These are phyloP conservation scores for Polypedilum pembai DNA, from an alignment of 1,140 invertebrate genomes.

Conservation along the genomic window DNA sequence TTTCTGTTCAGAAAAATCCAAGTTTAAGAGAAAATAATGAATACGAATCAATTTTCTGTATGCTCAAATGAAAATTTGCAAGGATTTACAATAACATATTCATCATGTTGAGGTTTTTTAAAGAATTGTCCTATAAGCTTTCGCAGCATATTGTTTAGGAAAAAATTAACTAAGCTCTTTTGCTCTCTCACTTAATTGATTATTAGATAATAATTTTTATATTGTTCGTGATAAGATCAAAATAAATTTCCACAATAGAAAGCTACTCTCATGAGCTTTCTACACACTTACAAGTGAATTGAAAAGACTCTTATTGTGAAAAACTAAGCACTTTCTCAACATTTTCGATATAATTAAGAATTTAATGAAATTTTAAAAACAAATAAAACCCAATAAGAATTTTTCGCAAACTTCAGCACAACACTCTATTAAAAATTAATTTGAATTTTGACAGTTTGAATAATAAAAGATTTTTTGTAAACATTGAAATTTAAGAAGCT, in stretches of 20 bases:
- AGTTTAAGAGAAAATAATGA: background rate
- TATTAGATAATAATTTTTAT: background rate
- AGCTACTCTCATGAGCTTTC: background rate
- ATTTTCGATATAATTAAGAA: background rate
- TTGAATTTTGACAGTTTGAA: too few species aligned
- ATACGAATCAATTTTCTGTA: background rate
- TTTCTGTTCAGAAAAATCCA: background rate
- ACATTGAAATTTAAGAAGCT: too few species aligned
- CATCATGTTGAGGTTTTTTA: background rate
- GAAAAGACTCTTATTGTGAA: background rate
- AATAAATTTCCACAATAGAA: background rate
- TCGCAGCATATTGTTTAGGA: background rate
- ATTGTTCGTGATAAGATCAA: background rate
- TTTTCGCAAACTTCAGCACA: too few species aligned
- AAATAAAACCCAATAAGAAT: too few species aligned
- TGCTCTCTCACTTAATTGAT: background rate
- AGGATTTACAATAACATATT: constrained; percentile 11
- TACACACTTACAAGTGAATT: background rate
- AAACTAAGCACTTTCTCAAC: background rate
- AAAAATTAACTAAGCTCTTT: background rate
- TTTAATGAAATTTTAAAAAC: too few species aligned
- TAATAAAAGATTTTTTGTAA: too few species aligned
- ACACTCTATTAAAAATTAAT: too few species aligned
- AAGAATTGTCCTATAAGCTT: background rate
- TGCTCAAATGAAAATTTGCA: background rate